Conservation (phyloP, 1,140 invertebrate species). For the Drosophila nigrodunni region DNA sequence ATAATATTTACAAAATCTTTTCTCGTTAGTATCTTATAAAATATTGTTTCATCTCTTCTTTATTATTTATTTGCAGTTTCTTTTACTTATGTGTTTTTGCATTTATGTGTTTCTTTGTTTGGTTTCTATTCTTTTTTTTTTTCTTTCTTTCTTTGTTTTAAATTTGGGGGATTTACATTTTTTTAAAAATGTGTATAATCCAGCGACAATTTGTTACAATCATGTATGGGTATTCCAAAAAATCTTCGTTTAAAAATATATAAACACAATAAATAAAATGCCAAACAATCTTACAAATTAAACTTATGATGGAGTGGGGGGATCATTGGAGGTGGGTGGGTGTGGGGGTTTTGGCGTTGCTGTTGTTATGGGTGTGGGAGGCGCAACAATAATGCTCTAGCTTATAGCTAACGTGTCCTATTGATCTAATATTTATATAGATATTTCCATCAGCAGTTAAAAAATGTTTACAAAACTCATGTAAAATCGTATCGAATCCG, state of each 20-base stretch:
- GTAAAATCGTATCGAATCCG: constrained; percentile 55
- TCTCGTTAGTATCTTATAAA: constrained; percentile 39
- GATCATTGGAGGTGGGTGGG: background rate
- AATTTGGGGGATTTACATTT: constrained; percentile 43
- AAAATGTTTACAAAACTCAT: constrained; percentile 76
- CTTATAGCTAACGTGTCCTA: constrained; percentile 74
- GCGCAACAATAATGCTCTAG: constrained; percentile 65
- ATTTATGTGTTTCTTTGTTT: constrained; percentile 30
- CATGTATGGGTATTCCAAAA: constrained; percentile 20
- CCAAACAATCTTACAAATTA: constrained; percentile 46
- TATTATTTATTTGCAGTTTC: constrained; percentile 23
- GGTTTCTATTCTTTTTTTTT: constrained; percentile 18
- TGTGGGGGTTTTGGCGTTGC: background rate
- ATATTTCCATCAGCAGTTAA: constrained; percentile 64
- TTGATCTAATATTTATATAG: constrained; percentile 50
- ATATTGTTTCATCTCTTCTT: constrained; percentile 32
- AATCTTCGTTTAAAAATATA: constrained; percentile 37
- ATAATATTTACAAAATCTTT: constrained; percentile 46
- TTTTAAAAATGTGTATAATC: constrained; percentile 65
- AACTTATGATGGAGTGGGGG: constrained; percentile 14
- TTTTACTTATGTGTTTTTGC: constrained; percentile 27
- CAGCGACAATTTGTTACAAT: constrained; percentile 3
- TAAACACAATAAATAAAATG: constrained; percentile 57
- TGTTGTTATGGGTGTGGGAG: background rate
- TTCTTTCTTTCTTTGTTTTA: constrained; percentile 9